A percentile compares a stretch with the other conserved stretches of the same genome.
Conservation (phyloP, 2,888 invertebrate genomes). For the Leptodirus hochenwartii region DNA sequence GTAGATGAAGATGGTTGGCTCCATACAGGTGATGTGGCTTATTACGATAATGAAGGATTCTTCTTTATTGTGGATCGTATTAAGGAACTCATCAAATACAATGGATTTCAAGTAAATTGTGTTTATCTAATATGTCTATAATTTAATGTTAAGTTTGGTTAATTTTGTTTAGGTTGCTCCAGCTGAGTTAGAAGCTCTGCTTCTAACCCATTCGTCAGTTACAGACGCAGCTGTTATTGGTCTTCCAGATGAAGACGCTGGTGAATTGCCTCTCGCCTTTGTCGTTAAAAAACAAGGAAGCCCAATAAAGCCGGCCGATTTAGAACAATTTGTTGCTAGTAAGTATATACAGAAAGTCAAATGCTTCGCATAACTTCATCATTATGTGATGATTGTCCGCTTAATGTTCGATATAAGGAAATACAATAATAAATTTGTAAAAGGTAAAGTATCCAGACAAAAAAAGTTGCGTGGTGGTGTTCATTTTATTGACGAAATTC, state of each 20-base stretch:
- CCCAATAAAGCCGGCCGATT: too few relatives aligned
- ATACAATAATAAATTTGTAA: slow-evolving; percentile 10
- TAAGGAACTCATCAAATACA: slow-evolving; percentile 86
- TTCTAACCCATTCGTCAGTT: slow-evolving; percentile 34
- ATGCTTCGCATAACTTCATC: too few relatives aligned
- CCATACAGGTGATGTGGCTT: slow-evolving; percentile 70
- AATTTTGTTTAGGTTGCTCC: slow-evolving; percentile 20
- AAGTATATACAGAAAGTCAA: too few relatives aligned
- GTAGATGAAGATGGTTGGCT: slow-evolving; percentile 66
- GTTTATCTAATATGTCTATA: neutral
- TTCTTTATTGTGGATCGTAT: slow-evolving; percentile 75
- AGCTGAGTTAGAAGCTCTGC: slow-evolving; percentile 40
- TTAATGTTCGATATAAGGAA: too few relatives aligned
- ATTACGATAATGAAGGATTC: slow-evolving; percentile 58
- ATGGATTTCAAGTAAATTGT: slow-evolving; percentile 53
- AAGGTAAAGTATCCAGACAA: slow-evolving; percentile 29
- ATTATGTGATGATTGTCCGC: too few relatives aligned
- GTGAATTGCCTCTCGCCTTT: slow-evolving; percentile 63
- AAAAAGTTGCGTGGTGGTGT: slow-evolving; percentile 51
- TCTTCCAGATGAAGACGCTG: slow-evolving; percentile 47
- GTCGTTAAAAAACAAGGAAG: slow-evolving; percentile 48
- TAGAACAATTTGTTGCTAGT: slow-evolving; percentile 33
- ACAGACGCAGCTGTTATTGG: slow-evolving; percentile 42
- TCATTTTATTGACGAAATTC: slow-evolving; percentile 43
- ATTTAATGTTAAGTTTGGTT: neutral